Base-by-base conservation (phyloP, 2,113 vertebrate species). In the Ctenodactylus gundi region DNA sequence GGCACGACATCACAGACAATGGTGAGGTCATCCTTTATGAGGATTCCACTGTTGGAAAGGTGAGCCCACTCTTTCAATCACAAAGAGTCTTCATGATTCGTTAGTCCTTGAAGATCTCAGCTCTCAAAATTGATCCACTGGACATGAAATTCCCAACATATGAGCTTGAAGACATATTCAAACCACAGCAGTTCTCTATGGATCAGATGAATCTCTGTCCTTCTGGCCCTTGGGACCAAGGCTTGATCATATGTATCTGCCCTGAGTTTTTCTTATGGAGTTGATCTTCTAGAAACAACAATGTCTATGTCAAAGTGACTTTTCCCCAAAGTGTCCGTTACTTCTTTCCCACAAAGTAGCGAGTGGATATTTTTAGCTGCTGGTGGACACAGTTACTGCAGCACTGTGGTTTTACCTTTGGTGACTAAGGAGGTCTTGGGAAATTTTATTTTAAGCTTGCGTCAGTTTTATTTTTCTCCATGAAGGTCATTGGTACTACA, bases 371-470 rank as follows among this genome's bases (percentile, higher is more conserved):
- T 95, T 95, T 77, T 25, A 41, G 7, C 27, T 62, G 14, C 68
- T 90, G 68, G 51, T 41, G 80, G 78, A 62, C 36, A 62, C 41
- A 78, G 75, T 78, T 89, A 87, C 64, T 80, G 27, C 34, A 60
- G 23, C 31, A 72, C 18, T 93, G 34, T 86, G 68, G 18, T 80
- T 90, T 96, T 70, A 41, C 44, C 57, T 65, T 85, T 3, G n/a
- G 0, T 49, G 62, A 83, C 46, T 77, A 75, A 92, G 72, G 25
- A 92, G 72, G 25, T 64, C 21, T 70, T 86, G 46, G 1, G 15
- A 67, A 83, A 65, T 93, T 95, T 90, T 81, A 65, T 96, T 94
- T 94, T 76, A 84, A 81, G 60, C 14, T 76, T 68, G 58, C 31
- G 60, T 73, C 51, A 78, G 13, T 31, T 72, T 84, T 68, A 25